A percentile compares a stretch with the other conserved stretches of the same genome.
phyloP scores from a whole-genome alignment of 2,113 vertebrate genomes.

The Spea bombifrons region DNA sequence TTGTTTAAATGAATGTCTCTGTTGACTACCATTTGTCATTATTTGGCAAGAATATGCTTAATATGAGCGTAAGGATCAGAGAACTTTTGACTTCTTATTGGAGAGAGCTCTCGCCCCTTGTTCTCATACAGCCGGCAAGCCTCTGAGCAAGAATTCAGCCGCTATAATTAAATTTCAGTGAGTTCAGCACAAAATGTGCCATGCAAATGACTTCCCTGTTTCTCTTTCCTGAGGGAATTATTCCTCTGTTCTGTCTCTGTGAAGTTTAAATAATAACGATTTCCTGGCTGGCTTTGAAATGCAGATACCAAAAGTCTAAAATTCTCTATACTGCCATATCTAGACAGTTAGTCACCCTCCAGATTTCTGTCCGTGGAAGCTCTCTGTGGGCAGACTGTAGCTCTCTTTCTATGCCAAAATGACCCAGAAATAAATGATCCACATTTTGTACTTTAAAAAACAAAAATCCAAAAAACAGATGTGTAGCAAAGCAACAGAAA shows the following conservation, averaged over 20 bases:
- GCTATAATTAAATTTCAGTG: constrained; percentile 37
- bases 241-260: constrained; percentile 19
- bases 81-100: too few species aligned
- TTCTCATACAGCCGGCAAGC: constrained; percentile 2
- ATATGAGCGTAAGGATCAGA: too few species aligned
- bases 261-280: constrained; percentile 40
- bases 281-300: constrained; percentile 43
- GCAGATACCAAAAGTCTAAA: constrained; percentile 24
- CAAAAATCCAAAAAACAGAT: background rate
- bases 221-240: constrained; percentile 33
- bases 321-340: constrained; percentile 36
- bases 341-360: constrained; percentile 42
- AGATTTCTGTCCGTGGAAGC: background rate
- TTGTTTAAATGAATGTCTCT: too few species aligned
- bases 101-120: background rate
- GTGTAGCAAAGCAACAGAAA: background rate
- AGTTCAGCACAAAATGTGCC: constrained; percentile 39
- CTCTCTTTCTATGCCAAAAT: constrained; percentile 7
- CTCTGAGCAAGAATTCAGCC: constrained; percentile 20
- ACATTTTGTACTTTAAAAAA: too few species aligned
- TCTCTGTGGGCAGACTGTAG: background rate
- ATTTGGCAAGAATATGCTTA: too few species aligned
- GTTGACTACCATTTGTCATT: too few species aligned
- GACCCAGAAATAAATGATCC: background rate
- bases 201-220: constrained; percentile 46